phyloP scores from a whole-genome alignment of 2,888 invertebrate species.

The Sesamia inferens region DNA sequence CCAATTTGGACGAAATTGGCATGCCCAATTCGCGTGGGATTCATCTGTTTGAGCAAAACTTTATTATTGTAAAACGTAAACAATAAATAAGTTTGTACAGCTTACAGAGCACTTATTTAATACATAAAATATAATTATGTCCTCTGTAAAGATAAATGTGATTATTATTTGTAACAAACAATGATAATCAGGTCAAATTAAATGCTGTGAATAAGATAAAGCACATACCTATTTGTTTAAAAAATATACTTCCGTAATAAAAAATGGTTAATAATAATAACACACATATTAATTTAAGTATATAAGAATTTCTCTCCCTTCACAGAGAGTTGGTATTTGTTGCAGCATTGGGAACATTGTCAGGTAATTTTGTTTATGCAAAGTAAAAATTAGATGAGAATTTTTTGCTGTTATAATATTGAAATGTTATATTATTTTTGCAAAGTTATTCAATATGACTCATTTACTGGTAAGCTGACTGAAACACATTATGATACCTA shows the following conservation, averaged over 20 bases:
- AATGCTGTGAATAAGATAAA: background rate
- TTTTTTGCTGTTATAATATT: background rate
- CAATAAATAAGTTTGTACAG: constrained; percentile 2
- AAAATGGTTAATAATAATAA: background rate
- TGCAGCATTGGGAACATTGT: background rate
- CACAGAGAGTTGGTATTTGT: background rate
- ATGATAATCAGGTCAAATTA: constrained; percentile 3
- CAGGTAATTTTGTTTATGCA: background rate
- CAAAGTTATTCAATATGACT: constrained; percentile 13
- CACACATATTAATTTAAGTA: background rate
- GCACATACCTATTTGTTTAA: too few relatives aligned
- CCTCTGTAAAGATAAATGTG: constrained; percentile 17
- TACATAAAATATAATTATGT: background rate
- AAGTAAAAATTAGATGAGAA: background rate
- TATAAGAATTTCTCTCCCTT: background rate
- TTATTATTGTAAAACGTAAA: background rate
- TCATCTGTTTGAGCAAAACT: background rate
- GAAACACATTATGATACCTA: too few relatives aligned
- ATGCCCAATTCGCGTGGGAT: background rate
- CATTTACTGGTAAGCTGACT: too few relatives aligned
- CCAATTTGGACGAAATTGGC: background rate
- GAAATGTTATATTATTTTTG: background rate
- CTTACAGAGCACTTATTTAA: background rate
- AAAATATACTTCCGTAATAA: background rate
- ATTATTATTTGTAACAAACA: constrained; percentile 4